Evolutionary conservation across 2,888 invertebrate genomes (phyloP), one percentile per base, ranked within the genome.

Genomic region (Barypeithes pellucidus): DNA sequence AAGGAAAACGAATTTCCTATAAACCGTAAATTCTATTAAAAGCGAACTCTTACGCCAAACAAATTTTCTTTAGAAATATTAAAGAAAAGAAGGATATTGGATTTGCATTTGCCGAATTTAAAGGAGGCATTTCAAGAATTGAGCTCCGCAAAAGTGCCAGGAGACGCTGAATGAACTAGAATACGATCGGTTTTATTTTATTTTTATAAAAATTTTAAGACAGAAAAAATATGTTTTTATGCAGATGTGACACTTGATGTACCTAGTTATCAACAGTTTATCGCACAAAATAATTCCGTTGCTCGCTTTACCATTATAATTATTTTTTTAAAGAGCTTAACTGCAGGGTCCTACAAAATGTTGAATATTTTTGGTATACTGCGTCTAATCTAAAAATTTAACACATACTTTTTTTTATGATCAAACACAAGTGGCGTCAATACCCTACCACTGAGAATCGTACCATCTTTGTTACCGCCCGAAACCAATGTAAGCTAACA

Each of bases 71-170:
- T 54, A 20, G 36, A 59, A 59, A 59, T 67, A 67, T 59, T 57
- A 66, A 68, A 63, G 68, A 41, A 68, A 63, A 29, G 63, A 18
- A 14, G 61, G 67, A 62, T 62, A 69, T 73, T 69, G 60, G 61
- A 73, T 68, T 69, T 73, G 69, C 73, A 69, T 73, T 73, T 69
- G 60, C 54, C 41, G 54, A 73, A 65, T 60, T 60, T 69, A 69
- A 69, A 69, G 59, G 57, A 69, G 59, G 57, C 65, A 59, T 65
- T 69, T 69, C 60, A 59, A 63, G 43, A 63, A 65, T 69, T 59
- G 62, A 39, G 72, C 62, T 67, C 57, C 62, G 47, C 43, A 67
- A 67, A 72, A 67, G 57, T 67, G 61, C 72, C 61, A 18, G 67
- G 45, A 67, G 72, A 67, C 67, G 66, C 45, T 57, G 67, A 67